Conservation (phyloP, 2,113 vertebrate genomes). For the Paramisgurnus dabryanus region DNA sequence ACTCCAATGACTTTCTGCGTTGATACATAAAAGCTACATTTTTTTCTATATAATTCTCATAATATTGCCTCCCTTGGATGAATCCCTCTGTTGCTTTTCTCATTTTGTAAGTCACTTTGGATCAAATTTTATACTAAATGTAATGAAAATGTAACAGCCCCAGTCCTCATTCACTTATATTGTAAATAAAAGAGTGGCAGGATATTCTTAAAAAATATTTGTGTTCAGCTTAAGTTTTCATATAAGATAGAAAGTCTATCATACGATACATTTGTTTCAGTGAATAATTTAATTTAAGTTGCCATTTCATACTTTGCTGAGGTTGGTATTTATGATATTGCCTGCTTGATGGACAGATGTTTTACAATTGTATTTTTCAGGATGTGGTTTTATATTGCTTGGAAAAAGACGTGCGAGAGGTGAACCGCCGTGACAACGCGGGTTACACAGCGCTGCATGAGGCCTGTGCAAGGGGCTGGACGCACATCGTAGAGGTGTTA, state of each 20-base stretch:
- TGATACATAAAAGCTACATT: no score
- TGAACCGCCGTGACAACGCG: constrained; percentile 94
- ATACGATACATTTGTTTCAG: no score
- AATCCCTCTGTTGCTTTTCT: no score
- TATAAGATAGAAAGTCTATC: no score
- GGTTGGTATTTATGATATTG: neutral
- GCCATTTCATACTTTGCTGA: no score
- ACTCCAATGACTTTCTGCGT: no score
- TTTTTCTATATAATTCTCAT: no score
- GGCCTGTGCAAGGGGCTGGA: constrained; percentile 92
- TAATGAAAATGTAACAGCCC: neutral
- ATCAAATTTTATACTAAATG: no score
- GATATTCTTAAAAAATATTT: no score
- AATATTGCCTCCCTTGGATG: no score
- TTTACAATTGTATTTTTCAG: constrained; percentile 64
- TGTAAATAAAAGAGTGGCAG: neutral
- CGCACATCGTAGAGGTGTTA: constrained; percentile 89
- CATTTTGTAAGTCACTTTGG: no score
- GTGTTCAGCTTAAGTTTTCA: no score
- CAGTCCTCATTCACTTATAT: neutral
- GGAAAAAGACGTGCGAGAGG: constrained; percentile 91
- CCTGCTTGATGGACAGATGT: neutral
- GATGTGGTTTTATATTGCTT: constrained; percentile 96
- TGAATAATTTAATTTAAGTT: neutral
- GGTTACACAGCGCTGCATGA: constrained; percentile 97